A percentile compares a stretch with the other conserved stretches of the same genome.
Conservation (phyloP, 2,888 invertebrate species). For the Sinotaia quadrata region DNA sequence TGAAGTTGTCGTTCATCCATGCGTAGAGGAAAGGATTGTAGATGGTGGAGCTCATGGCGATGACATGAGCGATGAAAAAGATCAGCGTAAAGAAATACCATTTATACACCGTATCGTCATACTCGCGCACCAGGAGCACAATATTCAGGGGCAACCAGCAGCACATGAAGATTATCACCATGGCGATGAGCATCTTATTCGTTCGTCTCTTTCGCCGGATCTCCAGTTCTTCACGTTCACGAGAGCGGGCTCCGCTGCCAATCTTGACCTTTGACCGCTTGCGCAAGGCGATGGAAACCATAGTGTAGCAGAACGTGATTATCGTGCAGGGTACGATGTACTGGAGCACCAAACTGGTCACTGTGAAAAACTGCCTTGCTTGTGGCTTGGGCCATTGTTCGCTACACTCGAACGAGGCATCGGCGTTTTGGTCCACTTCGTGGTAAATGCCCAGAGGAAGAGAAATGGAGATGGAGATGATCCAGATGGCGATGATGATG, state of each 20-base stretch:
- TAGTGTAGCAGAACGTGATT: constrained; percentile 93
- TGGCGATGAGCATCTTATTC: constrained; percentile 96
- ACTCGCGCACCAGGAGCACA: constrained; percentile 81
- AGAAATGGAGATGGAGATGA: constrained; percentile 88
- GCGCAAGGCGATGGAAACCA: constrained; percentile 90
- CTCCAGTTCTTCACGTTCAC: constrained; percentile 91
- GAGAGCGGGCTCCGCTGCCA: constrained; percentile 78
- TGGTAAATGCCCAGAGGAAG: constrained; percentile 89
- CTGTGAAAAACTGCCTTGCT: constrained; percentile 85
- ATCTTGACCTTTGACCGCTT: constrained; percentile 87
- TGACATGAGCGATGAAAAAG: constrained; percentile 89
- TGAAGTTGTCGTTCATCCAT: constrained; percentile 95
- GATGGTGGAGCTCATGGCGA: constrained; percentile 94
- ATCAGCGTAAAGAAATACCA: constrained; percentile 88
- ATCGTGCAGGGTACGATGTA: constrained; percentile 94
- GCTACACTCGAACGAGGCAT: constrained; percentile 72
- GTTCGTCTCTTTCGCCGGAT: constrained; percentile 91
- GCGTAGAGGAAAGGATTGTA: constrained; percentile 96
- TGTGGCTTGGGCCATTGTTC: constrained; percentile 89
- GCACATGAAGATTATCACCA: constrained; percentile 93
- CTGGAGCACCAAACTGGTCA: constrained; percentile 89
- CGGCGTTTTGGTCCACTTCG: constrained; percentile 47
- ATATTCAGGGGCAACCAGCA: constrained; percentile 88
- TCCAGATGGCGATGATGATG: constrained; percentile 92
- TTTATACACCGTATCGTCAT: constrained; percentile 73